Percentiles rank a stretch among this genome's conserved stretches.
These are phyloP conservation scores for Chaetophractus vellerosus DNA, from an alignment of 2,797 vertebrate genomes.

Conservation along the genomic window DNA sequence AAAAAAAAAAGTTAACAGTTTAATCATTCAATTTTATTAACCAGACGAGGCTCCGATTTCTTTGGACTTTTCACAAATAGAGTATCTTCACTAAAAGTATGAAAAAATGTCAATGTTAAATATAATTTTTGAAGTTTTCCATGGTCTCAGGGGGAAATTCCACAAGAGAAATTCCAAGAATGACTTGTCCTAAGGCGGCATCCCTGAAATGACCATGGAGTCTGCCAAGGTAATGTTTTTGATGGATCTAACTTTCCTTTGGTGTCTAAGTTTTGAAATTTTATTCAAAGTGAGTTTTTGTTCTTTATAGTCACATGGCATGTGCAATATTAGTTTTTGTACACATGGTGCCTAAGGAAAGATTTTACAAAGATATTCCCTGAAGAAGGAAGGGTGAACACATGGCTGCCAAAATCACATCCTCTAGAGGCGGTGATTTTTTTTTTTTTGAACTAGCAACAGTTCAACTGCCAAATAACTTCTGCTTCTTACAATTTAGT, in stretches of 20 bases:
- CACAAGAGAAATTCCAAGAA: conserved; percentile 69
- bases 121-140: conserved; percentile 62
- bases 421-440: neutral
- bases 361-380: neutral
- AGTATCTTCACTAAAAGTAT: conserved; percentile 76
- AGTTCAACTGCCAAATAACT: conserved; percentile 53
- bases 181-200: conserved; percentile 13
- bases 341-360: neutral
- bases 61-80: conserved; percentile 69
- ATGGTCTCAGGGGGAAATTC: conserved; percentile 21
- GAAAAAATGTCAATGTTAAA: conserved; percentile 69
- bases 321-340: neutral
- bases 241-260: neutral
- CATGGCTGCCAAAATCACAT: neutral
- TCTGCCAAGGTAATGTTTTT: neutral
- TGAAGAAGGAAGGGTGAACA: neutral
- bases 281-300: conserved; percentile 24
- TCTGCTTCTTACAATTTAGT: conserved; percentile 67
- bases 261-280: conserved; percentile 20
- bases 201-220: conserved; percentile 11
- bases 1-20: conserved; percentile 61
- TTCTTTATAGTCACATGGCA: neutral
- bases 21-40: conserved; percentile 74
- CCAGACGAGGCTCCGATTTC: conserved; percentile 67
- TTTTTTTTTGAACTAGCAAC: neutral